phyloP scores from a whole-genome alignment of 2,113 vertebrate genomes.

The Chionomys nivalis region DNA sequence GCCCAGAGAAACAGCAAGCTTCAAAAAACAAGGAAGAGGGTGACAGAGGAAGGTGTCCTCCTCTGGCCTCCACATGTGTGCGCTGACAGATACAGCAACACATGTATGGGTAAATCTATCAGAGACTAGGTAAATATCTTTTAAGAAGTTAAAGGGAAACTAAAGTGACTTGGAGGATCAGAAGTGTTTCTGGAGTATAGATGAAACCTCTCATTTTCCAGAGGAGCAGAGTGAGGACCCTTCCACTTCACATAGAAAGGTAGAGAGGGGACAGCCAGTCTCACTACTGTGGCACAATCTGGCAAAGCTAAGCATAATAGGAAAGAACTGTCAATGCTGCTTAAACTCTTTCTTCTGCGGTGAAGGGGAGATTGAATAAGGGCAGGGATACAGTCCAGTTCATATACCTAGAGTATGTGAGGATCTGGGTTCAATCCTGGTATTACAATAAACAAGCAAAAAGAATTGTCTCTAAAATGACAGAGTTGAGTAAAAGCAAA shows the following conservation, averaged over 20 bases:
- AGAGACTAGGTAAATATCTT: not conserved
- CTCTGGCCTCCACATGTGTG: not conserved
- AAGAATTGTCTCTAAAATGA: slow-evolving; percentile 29
- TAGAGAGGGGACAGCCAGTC: not conserved
- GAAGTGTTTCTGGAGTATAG: not conserved
- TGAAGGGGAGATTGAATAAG: not conserved
- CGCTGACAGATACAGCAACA: no score
- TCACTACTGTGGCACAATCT: not conserved
- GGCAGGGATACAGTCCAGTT: not conserved
- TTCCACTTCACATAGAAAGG: not conserved
- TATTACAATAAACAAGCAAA: not conserved
- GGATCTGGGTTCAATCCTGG: not conserved
- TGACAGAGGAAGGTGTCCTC: not conserved
- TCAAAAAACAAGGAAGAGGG: no score
- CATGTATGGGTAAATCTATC: not conserved
- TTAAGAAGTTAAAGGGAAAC: not conserved
- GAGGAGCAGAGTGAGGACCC: not conserved
- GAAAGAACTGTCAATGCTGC: not conserved
- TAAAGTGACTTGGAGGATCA: not conserved
- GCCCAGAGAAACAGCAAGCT: not conserved
- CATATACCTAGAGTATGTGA: not conserved
- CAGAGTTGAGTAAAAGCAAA: not conserved
- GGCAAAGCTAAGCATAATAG: not conserved
- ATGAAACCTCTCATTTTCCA: not conserved
- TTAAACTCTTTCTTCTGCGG: not conserved